A percentile compares a stretch with the other conserved stretches of the same genome.
Conservation (phyloP, 1,140 invertebrate species). For the Oreohelix idahoensis region DNA sequence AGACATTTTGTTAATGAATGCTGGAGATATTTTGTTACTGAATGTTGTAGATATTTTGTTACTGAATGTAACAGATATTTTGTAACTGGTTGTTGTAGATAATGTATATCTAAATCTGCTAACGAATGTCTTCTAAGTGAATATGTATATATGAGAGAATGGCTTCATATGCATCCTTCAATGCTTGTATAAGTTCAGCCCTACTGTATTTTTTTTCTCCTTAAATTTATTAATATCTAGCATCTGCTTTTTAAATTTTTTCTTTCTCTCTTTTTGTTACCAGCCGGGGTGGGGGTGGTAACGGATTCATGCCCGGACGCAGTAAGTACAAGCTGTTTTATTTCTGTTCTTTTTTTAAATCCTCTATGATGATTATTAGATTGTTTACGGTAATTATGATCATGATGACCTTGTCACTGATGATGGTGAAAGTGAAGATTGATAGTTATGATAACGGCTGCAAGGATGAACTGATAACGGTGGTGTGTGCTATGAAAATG, state of each 20-base stretch:
- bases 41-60: too few species aligned
- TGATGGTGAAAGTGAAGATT: too few species aligned
- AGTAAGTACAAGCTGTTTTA: conserved; percentile 24
- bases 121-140: background rate
- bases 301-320: background rate
- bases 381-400: too few species aligned
- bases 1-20: too few species aligned
- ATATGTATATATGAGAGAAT: background rate
- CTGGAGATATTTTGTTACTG: too few species aligned
- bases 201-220: too few species aligned
- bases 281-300: conserved; percentile 31
- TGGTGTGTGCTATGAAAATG: too few species aligned
- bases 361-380: too few species aligned
- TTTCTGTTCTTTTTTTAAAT: background rate
- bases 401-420: too few species aligned
- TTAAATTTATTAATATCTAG: background rate
- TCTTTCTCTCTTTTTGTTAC: conserved; percentile 38
- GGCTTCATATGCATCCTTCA: background rate
- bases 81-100: background rate
- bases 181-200: background rate
- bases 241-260: background rate
- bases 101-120: background rate
- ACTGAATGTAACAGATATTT: too few species aligned
- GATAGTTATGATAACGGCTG: too few species aligned
- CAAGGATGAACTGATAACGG: too few species aligned